These are phyloP conservation scores for Helicorthomorpha holstii DNA, from an alignment of 1,140 invertebrate genomes.

Conservation along the genomic window DNA sequence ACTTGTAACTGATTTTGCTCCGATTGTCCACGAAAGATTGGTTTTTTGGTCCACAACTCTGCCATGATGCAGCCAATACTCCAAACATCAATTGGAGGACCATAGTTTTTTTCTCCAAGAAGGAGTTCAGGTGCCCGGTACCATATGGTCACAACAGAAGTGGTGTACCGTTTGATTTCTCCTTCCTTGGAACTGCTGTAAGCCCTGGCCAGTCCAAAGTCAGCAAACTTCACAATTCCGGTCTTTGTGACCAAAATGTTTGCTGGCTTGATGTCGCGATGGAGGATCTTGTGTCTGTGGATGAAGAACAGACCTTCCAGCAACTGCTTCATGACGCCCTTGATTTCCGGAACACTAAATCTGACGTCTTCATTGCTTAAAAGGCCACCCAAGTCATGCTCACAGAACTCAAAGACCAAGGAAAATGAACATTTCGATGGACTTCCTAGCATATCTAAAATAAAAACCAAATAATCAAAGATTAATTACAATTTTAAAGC, in stretches of 20 bases:
- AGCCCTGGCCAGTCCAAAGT: conserved; percentile 1
- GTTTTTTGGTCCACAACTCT: not conserved
- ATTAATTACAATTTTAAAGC: no score
- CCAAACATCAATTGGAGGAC: not conserved
- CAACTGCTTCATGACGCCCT: not conserved
- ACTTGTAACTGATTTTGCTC: not conserved
- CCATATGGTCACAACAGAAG: not conserved
- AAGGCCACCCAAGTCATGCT: not conserved
- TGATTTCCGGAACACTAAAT: not conserved
- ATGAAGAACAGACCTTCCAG: not conserved
- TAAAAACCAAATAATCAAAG: no score
- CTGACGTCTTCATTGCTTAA: not conserved
- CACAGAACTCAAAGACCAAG: not conserved
- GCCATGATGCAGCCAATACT: not conserved
- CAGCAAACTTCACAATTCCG: conserved; percentile 19
- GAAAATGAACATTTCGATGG: no score
- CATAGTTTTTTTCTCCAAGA: not conserved
- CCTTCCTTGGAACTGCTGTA: not conserved
- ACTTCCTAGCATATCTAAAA: no score
- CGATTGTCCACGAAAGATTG: not conserved
- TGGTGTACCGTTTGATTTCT: not conserved
- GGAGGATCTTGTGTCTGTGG: conserved; percentile 15
- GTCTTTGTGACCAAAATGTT: conserved; percentile 34
- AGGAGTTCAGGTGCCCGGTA: not conserved
- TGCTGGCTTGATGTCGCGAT: conserved; percentile 37